Conservation (phyloP, 2,888 invertebrate species). For the Cheilosia impressa region DNA sequence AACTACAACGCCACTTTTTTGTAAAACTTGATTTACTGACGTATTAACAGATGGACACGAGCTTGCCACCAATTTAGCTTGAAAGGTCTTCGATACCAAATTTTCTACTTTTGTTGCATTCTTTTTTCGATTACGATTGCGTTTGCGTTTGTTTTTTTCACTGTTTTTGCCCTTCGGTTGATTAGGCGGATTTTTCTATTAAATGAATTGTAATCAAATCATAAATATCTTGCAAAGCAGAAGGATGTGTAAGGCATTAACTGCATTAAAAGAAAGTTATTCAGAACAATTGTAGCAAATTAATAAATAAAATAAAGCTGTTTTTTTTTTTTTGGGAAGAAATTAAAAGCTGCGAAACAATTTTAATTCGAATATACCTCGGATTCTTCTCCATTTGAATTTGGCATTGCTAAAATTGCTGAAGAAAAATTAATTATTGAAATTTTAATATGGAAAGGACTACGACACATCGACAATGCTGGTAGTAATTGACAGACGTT, state of each 20-base stretch:
- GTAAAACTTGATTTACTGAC: background rate
- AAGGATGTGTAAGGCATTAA: constrained; percentile 1
- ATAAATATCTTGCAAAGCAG: background rate
- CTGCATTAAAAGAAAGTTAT: constrained; percentile 13
- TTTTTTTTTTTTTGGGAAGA: background rate
- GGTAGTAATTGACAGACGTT: background rate
- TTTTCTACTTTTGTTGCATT: constrained; percentile 68
- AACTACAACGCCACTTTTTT: background rate
- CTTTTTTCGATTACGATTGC: constrained; percentile 61
- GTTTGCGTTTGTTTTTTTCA: constrained; percentile 58
- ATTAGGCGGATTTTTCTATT: constrained; percentile 14
- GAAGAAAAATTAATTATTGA: constrained; percentile 12
- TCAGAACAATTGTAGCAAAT: constrained; percentile 25
- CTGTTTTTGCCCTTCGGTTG: constrained; percentile 34
- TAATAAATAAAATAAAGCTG: constrained; percentile 44
- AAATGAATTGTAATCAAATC: background rate
- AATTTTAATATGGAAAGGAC: background rate
- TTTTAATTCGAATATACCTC: constrained; percentile 57
- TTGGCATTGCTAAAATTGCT: constrained; percentile 60
- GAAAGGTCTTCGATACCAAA: constrained; percentile 74
- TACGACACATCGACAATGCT: constrained; percentile 41
- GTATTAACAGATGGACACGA: constrained; percentile 6
- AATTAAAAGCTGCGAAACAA: constrained; percentile 35
- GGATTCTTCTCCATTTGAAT: constrained; percentile 57
- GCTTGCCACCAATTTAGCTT: constrained; percentile 59